Evolutionary conservation across 2,113 vertebrate species (phyloP), one percentile per base, ranked within the genome.

Genomic region (Morone chrysops): DNA sequence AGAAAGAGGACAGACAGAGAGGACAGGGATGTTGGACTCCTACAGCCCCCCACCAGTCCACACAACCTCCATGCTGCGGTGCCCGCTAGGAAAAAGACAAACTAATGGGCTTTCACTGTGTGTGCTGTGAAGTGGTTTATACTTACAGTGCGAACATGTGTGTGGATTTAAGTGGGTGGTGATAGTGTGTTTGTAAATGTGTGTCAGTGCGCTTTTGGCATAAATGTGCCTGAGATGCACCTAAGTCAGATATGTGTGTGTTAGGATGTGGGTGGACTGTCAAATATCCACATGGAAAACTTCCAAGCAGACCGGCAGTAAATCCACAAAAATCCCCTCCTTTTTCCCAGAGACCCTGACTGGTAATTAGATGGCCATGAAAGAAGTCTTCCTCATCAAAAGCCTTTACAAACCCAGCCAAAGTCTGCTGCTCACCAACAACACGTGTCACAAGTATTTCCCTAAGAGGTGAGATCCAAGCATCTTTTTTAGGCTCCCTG

Each of bases 11-110:
- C 62, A 63, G 57, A 68, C 63, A 50, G 65, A 2, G 31, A 31
- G 70, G 79, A 77, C 18, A 47, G 78, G 36, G 84, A 72, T 71
- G 51, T 65, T 82, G 82, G 62, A 90, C 87, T 92, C 82, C 90
- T 91, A 94, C 57, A 88, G 85, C 83, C 92, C 85, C 75, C 87
- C 86, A 88, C 89, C 93, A 79, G 91, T 90, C 85, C 82, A 84
- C 70, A 83, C 76, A 36, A 87, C 85, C 88, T 93, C 92, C 94
- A 95, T 94, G 81, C 78, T 82, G 80, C 78, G 84, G 78, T 51
- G 22, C 66, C 77, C 63, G 3, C 75, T 56, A 67, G 70, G 65
- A 50, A 67, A 85, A 81, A 74, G 36, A 76, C 50, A 68, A 68
- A 74, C 70, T 72, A 85, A 87, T 85, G 75, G 69, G 72, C 82